A percentile compares a stretch with the other conserved stretches of the same genome.
phyloP scores from a whole-genome alignment of 2,113 vertebrate species.

The Gavialis gangeticus region DNA sequence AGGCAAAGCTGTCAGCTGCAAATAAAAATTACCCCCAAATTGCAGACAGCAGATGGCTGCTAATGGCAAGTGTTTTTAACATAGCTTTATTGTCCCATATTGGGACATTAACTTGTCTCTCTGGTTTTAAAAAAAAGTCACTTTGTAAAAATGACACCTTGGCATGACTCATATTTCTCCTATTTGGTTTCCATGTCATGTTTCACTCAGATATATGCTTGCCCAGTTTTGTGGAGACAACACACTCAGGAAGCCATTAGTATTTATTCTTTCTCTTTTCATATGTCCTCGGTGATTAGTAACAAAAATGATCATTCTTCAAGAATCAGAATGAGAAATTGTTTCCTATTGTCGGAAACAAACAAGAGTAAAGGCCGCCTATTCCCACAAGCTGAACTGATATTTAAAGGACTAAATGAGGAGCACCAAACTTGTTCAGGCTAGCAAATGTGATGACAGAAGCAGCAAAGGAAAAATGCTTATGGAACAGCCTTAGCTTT shows the following conservation, averaged over 20 bases:
- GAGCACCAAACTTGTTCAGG: conserved; percentile 52
- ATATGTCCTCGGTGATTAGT: conserved; percentile 15
- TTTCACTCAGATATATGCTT: conserved; percentile 16
- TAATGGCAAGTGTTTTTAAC: conserved; percentile 79
- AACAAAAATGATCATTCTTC: not conserved
- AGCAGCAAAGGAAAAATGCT: conserved; percentile 54
- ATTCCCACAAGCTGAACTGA: conserved; percentile 36
- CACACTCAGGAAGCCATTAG: conserved; percentile 14
- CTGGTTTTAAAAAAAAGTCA: conserved; percentile 71
- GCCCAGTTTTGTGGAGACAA: not conserved
- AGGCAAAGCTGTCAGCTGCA: conserved; percentile 71
- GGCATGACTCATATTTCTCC: conserved; percentile 46
- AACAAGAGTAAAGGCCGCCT: conserved; percentile 45
- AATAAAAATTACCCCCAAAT: conserved; percentile 73
- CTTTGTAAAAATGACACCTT: conserved; percentile 75
- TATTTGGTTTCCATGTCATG: not conserved
- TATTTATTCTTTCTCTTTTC: conserved; percentile 34
- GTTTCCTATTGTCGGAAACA: conserved; percentile 12
- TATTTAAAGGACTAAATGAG: conserved; percentile 53
- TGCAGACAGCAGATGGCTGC: conserved; percentile 74
- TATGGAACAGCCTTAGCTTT: conserved; percentile 59
- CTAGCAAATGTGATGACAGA: conserved; percentile 54
- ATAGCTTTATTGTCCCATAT: conserved; percentile 71
- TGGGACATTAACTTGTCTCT: conserved; percentile 69
- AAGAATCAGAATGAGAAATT: not conserved